Conservation (phyloP, 37 sponge, comb jelly and placozoan species). For the Aplysina aerophoba region DNA sequence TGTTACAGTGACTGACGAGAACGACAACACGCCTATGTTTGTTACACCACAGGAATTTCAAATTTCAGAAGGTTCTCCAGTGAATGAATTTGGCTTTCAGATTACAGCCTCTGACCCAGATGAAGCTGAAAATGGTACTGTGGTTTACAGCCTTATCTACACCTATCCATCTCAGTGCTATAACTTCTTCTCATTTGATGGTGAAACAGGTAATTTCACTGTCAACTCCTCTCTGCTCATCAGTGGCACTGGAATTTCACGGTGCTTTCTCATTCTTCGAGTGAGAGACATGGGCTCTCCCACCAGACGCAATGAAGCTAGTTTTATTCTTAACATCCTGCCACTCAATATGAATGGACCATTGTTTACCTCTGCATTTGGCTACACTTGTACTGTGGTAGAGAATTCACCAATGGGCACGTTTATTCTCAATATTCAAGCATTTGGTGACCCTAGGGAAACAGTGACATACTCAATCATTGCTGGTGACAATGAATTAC, state of each 20-base stretch:
- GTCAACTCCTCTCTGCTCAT: background rate
- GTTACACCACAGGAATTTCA: slow-evolving; percentile 5
- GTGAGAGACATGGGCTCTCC: slow-evolving; percentile 9
- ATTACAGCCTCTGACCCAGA: slow-evolving; percentile 71
- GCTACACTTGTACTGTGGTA: background rate
- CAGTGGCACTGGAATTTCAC: background rate
- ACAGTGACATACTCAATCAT: background rate
- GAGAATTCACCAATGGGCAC: background rate
- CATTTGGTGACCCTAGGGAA: background rate
- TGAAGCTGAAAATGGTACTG: slow-evolving; percentile 37
- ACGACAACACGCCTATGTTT: slow-evolving; percentile 66
- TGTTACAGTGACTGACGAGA: slow-evolving; percentile 50
- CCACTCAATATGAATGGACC: background rate
- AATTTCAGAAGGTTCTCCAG: slow-evolving; percentile 9
- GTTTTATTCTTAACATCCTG: background rate
- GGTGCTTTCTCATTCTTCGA: slow-evolving; percentile 8
- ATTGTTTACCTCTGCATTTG: background rate
- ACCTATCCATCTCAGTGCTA: slow-evolving; percentile 8
- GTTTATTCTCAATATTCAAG: background rate
- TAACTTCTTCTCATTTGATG: slow-evolving; percentile 21
- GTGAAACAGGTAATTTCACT: slow-evolving; percentile 24
- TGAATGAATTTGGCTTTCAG: slow-evolving; percentile 15
- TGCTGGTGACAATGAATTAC: background rate
- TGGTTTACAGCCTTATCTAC: slow-evolving; percentile 41
- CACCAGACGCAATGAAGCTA: background rate